Percentiles rank a stretch among this genome's conserved stretches.
These are phyloP conservation scores for Cydia fagiglandana DNA, from an alignment of 1,140 invertebrate species.

Conservation along the genomic window DNA sequence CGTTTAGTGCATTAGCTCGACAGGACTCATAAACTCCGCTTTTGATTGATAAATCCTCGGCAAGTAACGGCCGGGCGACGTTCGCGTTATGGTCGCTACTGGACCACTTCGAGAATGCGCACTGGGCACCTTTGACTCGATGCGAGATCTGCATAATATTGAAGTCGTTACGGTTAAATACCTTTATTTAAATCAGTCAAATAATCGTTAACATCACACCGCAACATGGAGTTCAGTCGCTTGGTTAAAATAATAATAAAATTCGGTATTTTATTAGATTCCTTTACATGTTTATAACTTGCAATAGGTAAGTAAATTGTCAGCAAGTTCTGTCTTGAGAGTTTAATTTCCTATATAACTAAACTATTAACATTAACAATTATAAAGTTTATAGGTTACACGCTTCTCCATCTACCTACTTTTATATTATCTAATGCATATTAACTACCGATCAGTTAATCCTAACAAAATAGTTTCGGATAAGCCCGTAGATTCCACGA, in stretches of 20 bases:
- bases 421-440: conserved; percentile 14
- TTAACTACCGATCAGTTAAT: conserved; percentile 31
- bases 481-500: conserved; percentile 55
- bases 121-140: conserved; percentile 1
- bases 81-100: conserved; percentile 48
- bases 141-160: conserved; percentile 21
- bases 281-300: neutral
- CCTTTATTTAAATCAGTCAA: conserved; percentile 18
- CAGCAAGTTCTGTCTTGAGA: too few relatives aligned
- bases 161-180: conserved; percentile 29
- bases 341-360: neutral
- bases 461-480: conserved; percentile 31
- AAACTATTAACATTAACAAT: neutral
- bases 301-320: neutral
- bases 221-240: conserved; percentile 8
- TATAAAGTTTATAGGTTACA: neutral
- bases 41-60: conserved; percentile 54
- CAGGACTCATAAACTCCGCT: conserved; percentile 53
- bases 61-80: conserved; percentile 44
- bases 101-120: conserved; percentile 42
- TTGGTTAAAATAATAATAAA: conserved; percentile 13
- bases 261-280: neutral
- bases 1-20: conserved; percentile 44
- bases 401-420: neutral
- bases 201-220: conserved; percentile 29